Evolutionary conservation across 2,113 vertebrate species (phyloP), one percentile per base, ranked within the genome.

Genomic region (Panthera leo): DNA sequence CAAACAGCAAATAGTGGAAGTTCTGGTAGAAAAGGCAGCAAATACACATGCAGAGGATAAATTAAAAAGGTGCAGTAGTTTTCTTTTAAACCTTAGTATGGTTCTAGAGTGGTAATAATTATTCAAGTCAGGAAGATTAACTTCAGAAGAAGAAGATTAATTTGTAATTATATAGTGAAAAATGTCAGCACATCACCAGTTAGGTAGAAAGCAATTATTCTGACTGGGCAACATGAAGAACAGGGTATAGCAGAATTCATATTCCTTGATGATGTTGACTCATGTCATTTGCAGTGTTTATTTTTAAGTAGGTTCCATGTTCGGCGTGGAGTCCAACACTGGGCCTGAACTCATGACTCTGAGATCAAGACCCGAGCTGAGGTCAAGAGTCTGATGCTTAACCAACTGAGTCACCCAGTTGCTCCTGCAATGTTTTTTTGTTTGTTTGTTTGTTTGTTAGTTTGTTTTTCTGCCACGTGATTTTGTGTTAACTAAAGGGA

Each of bases 1-100:
- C 79, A 99, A 99, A 9, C 95, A 98, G 0, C 99, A 99, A 67
- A 99, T 99, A 98, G 98, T 98, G 9, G 99, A 99, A 79, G 99
- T 99, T 96, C 98, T 99, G 6, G 98, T 99, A 55, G 98, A 98
- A 86, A 98, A 99, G 93, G 98, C 98, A 88, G 99, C 99, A 55
- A 97, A 99, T 0, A 98, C 99, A 34, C 98, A 99, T 96, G 95
- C 96, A 36, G 95, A 97, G 70, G 99, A 99, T 97, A 97, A 94
- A 0, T 83, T 73, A 53, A 96, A 98, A 98, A 99, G 99, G 99
- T 99, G 96, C 70, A 90, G 42, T 94, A 75, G 4, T 92, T 86
- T 76, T 85, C 80, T 45, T 67, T 71, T 55, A 67, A 71, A 68
- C 1, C 5, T 71, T 78, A 36, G 7, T 88, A 19, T 48, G 93